Base-by-base conservation (phyloP, 2,113 vertebrate species). In the Lepus americanus region DNA sequence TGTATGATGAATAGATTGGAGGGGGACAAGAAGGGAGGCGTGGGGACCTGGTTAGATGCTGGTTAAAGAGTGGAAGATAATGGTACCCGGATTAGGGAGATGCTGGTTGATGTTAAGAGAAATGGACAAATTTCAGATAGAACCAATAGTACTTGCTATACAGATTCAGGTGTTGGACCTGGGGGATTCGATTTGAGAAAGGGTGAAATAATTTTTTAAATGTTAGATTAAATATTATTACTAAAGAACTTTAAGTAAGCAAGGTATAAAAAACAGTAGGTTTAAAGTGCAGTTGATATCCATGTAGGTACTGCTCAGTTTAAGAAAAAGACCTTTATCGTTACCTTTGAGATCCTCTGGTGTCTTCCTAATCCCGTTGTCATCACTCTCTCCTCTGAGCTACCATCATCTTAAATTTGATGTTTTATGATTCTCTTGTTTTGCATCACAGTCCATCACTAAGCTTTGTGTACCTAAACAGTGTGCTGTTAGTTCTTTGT, bases 341-440 rank as follows among this genome's bases (percentile, higher is more conserved):
- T 69, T 17, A 49, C 66, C 80, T 74, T 90, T 86, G 67, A 90
- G 36, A 49, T 69, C 39, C 74, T 33, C 13, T 23, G 31, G 22
- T 11, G 13, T n/a, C 53, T 64, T 87, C 36, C 19, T 83, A 19
- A 6, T 76, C 9, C 0, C 31, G 14, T 25, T 29, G 44, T 49
- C 19, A 84, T 79, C 29, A 31, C 6, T 49, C 25, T n/a, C 14
- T 86, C 12, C 22, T 85, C 67, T 79, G 92, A 86, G 69, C 80
- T 76, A 7, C 27, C 12, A 4, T n/a, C 59, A 69, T 85, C 79
- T 94, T 89, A 69, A 89, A 20, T 77, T 23, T 79, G 69, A 61
- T 81, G n/a, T 87, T 91, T 63, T 44, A 59, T 82, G 3, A 6
- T 87, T 91, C 31, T 89, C 55, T 90, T 89, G 39, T 1, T 92